Percentiles rank a stretch among this genome's conserved stretches.
Evolutionary conservation across 2,888 invertebrate genomes (phyloP).

Genomic region (Drosophila silvestris): DNA sequence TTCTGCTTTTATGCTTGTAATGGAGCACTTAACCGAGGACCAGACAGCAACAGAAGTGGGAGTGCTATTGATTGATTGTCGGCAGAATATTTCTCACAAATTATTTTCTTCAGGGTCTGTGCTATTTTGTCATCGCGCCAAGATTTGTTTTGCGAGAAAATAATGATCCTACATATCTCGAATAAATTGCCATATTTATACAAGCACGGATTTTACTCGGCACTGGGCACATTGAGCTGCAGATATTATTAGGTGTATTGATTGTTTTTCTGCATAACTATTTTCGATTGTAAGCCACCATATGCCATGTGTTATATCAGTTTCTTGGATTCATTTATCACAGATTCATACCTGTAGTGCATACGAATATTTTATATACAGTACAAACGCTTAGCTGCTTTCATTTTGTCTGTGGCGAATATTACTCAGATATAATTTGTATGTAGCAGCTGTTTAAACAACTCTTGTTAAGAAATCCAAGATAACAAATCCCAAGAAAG

Average conservation of each 20-base stretch:
- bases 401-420: background rate
- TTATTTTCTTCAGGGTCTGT: slow-evolving; percentile 2
- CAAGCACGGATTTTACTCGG: background rate
- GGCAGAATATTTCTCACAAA: background rate
- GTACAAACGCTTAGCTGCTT: background rate
- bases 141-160: background rate
- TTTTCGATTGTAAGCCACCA: background rate
- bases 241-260: background rate
- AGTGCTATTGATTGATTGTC: slow-evolving; percentile 5
- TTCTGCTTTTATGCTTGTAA: slow-evolving; percentile 9
- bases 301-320: background rate
- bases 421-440: background rate
- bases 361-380: background rate
- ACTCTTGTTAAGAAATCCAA: background rate
- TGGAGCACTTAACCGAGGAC: slow-evolving; percentile 3
- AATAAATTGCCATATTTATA: background rate
- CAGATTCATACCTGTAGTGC: background rate
- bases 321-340: background rate
- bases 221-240: background rate
- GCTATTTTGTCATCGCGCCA: background rate
- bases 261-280: background rate
- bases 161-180: background rate
- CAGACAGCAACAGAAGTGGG: background rate
- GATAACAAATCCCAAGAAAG: background rate
- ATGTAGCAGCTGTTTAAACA: background rate